These are phyloP conservation scores for Temnothorax longispinosus DNA, from an alignment of 1,140 invertebrate genomes.

Conservation along the genomic window DNA sequence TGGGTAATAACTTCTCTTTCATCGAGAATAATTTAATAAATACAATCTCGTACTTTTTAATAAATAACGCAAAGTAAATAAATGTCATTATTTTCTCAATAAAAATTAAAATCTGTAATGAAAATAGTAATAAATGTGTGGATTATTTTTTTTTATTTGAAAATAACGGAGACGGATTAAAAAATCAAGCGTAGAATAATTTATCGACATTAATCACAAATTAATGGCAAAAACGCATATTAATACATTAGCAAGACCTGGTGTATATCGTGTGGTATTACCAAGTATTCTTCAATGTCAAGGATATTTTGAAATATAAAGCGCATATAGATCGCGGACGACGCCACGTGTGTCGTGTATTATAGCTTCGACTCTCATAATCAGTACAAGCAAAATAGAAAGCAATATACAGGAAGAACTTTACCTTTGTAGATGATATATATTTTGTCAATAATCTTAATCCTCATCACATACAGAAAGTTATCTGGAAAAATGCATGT, in stretches of 20 bases:
- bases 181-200: neutral
- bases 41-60: conserved; percentile 6
- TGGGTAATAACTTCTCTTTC: neutral
- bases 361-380: neutral
- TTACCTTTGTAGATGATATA: conserved; percentile 11
- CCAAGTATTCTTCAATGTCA: neutral
- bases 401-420: neutral
- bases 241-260: neutral
- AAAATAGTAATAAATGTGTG: neutral
- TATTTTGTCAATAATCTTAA: neutral
- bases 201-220: neutral
- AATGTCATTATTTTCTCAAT: neutral
- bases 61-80: neutral
- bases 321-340: neutral
- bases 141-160: neutral
- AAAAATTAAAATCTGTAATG: neutral
- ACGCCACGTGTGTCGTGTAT: neutral
- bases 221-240: neutral
- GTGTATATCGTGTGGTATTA: neutral
- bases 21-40: neutral
- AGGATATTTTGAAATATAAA: conserved; percentile 31
- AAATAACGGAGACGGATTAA: neutral
- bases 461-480: neutral
- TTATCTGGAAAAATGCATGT: conserved; percentile 35
- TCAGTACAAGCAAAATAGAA: neutral